A percentile compares a stretch with the other conserved stretches of the same genome.
Evolutionary conservation across 1,140 invertebrate species (phyloP).

Genomic region (Drosophila fuyamai): DNA sequence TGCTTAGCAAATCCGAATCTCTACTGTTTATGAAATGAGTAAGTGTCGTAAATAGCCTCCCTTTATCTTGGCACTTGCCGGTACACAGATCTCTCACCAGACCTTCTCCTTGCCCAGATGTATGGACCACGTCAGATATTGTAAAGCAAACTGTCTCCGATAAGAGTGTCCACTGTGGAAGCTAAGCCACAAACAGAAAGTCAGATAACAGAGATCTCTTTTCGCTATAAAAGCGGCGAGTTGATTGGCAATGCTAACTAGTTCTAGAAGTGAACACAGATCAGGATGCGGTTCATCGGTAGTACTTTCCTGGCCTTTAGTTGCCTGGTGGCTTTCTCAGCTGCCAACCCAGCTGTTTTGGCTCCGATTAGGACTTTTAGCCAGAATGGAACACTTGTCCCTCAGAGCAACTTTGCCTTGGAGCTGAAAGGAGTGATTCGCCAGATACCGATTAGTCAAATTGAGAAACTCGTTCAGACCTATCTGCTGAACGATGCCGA

Average conservation of each 20-base stretch:
- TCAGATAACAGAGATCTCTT: constrained; percentile 6
- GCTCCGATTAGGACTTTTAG: not conserved
- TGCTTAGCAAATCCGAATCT: constrained; percentile 6
- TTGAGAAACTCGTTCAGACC: constrained; percentile 58
- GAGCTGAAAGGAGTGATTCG: constrained; percentile 51
- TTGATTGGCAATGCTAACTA: not conserved
- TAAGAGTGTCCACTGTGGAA: constrained; percentile 31
- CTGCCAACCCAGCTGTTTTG: constrained; percentile 2
- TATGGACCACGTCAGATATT: constrained; percentile 23
- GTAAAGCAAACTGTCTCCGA: constrained; percentile 29
- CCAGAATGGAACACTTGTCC: not conserved
- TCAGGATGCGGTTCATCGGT: constrained; percentile 29
- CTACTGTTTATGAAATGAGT: constrained; percentile 12
- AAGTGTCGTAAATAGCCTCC: constrained; percentile 42
- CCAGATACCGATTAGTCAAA: constrained; percentile 45
- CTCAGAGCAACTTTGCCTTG: constrained; percentile 50
- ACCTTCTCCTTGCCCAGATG: constrained; percentile 12
- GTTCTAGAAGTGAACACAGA: constrained; percentile 6
- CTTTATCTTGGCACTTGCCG: constrained; percentile 33
- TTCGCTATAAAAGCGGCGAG: constrained; percentile 36
- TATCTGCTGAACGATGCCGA: constrained; percentile 72
- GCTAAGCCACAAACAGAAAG: constrained; percentile 31
- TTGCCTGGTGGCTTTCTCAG: constrained; percentile 23
- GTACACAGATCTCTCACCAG: not conserved
- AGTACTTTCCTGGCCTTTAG: constrained; percentile 27